Evolutionary conservation across 2,888 invertebrate genomes (phyloP).

Genomic region (Nephrotoma guestfalica): DNA sequence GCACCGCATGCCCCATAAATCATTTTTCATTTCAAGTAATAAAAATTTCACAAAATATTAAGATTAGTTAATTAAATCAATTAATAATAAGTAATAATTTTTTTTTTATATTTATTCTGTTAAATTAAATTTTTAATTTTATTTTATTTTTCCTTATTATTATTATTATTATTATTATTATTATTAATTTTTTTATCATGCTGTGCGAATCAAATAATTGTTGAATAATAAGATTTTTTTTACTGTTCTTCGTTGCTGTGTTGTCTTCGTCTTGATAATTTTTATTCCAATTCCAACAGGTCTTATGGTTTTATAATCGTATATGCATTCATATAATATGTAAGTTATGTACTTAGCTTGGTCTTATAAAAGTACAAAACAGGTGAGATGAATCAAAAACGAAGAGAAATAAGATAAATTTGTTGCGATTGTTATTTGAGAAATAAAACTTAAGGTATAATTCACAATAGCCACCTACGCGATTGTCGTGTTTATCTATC

Average conservation of each 20-base stretch:
- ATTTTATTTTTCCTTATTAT: not conserved
- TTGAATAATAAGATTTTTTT: not conserved
- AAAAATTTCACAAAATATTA: not conserved
- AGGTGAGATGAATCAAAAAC: not conserved
- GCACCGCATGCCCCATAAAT: not conserved
- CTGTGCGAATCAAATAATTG: not conserved
- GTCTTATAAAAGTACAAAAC: not conserved
- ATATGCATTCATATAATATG: not conserved
- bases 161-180: not conserved
- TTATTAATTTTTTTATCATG: not conserved
- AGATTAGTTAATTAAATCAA: not conserved
- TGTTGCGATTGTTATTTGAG: not conserved
- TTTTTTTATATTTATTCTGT: not conserved
- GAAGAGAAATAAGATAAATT: not conserved
- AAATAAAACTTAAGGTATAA: not conserved
- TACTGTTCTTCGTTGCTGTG: not conserved
- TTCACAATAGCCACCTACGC: not conserved
- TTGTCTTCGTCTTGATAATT: not conserved
- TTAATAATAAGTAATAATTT: not conserved
- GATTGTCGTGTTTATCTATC: not conserved
- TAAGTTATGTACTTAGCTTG: not conserved
- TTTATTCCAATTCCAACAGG: not conserved
- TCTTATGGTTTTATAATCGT: not conserved
- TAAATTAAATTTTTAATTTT: not conserved
- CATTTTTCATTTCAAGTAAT: not conserved